These are phyloP conservation scores for Pomatostomus ruficeps DNA, from an alignment of 2,113 vertebrate genomes.

Conservation along the genomic window DNA sequence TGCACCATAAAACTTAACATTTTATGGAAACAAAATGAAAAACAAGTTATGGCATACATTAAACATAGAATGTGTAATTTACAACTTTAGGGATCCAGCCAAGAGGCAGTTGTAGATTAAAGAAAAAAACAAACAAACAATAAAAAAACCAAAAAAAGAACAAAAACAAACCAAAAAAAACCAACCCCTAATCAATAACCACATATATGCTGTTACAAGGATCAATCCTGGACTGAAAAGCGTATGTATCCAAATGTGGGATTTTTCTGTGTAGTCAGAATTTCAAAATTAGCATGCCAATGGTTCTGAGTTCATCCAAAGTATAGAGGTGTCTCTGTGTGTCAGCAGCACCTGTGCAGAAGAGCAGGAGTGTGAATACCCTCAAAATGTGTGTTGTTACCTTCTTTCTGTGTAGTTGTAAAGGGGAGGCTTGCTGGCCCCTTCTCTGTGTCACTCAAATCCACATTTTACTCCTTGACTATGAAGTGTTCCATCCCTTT, in stretches of 20 bases:
- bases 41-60: background rate
- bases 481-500: background rate
- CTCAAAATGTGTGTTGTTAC: background rate
- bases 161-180: accelerated
- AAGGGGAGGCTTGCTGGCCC: background rate
- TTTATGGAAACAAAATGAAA: conserved; percentile 23
- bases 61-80: background rate
- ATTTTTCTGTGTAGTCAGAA: background rate
- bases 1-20: background rate
- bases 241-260: background rate
- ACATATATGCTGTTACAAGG: background rate
- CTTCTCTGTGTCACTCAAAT: background rate
- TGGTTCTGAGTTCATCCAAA: background rate
- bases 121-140: accelerated
- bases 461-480: background rate
- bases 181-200: background rate
- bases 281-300: background rate
- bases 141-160: background rate
- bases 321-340: background rate
- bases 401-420: background rate
- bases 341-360: background rate
- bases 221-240: background rate
- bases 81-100: background rate
- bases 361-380: background rate
- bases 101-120: background rate